Conservation (phyloP, 2,888 invertebrate species). For the Tetrapedia diversipes region DNA sequence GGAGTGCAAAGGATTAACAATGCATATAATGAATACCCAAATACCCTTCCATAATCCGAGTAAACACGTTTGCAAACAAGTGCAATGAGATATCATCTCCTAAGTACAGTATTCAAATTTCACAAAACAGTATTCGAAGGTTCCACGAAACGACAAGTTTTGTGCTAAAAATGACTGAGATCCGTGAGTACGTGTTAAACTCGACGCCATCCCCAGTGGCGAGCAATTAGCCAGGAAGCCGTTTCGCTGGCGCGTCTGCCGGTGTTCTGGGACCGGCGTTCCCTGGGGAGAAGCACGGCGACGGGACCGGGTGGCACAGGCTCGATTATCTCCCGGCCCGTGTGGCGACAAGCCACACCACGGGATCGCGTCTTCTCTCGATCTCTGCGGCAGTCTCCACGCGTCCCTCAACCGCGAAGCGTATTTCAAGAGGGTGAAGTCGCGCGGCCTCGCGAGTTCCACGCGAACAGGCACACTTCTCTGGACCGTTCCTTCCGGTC, state of each 20-base stretch:
- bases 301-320: slow-evolving; percentile 81
- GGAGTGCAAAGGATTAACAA: no score
- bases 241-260: slow-evolving; percentile 51
- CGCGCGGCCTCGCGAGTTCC: slow-evolving; percentile 3
- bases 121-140: no score
- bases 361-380: slow-evolving; percentile 43
- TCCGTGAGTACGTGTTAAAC: no score
- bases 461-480: background rate
- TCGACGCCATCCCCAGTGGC: no score
- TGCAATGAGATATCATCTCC: no score
- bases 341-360: slow-evolving; percentile 56
- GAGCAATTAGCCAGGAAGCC: slow-evolving; percentile 69
- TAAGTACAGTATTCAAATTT: no score
- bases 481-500: background rate
- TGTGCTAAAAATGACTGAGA: no score
- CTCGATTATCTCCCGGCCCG: slow-evolving; percentile 73
- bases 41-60: no score
- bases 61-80: no score
- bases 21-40: no score
- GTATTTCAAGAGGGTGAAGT: slow-evolving; percentile 37
- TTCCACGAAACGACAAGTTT: no score
- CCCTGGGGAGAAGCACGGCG: slow-evolving; percentile 72
- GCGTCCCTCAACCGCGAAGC: slow-evolving; percentile 69
- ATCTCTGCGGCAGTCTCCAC: slow-evolving; percentile 56
- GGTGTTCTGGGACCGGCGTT: slow-evolving; percentile 67